Conservation (phyloP, 2,113 vertebrate species). For the Menidia beryllina region DNA sequence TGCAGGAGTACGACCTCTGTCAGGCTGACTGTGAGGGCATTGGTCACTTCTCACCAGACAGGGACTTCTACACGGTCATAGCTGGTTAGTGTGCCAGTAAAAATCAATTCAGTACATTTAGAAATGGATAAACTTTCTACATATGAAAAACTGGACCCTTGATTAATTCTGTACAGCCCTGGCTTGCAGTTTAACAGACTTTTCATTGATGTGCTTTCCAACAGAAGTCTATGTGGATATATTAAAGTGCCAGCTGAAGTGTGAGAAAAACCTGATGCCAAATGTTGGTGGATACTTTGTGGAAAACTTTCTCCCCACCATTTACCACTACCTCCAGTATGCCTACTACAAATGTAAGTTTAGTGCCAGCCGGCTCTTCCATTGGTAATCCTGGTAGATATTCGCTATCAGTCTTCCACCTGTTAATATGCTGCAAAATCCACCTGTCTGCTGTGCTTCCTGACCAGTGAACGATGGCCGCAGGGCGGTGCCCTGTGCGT, state of each 20-base stretch:
- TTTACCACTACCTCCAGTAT: conserved; percentile 93
- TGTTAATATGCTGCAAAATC: conserved; percentile 10
- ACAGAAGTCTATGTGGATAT: conserved; percentile 85
- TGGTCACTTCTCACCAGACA: conserved; percentile 80
- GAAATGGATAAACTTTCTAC: background rate
- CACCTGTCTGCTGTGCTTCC: background rate
- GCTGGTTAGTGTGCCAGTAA: conserved; percentile 80
- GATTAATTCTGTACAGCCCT: background rate
- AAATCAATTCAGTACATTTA: background rate
- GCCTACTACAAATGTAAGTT: conserved; percentile 91
- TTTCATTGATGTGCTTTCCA: conserved; percentile 8
- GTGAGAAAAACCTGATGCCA: conserved; percentile 85
- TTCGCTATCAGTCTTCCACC: background rate
- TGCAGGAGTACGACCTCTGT: conserved; percentile 82
- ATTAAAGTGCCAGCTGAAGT: conserved; percentile 87
- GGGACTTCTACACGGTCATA: conserved; percentile 85
- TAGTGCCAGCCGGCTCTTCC: background rate
- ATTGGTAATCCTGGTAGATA: background rate
- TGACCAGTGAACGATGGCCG: conserved; percentile 85
- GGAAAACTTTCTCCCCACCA: conserved; percentile 89
- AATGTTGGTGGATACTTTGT: conserved; percentile 90
- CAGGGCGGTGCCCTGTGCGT: conserved; percentile 85
- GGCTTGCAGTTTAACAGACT: background rate
- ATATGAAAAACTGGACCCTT: background rate
- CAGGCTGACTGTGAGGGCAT: conserved; percentile 84